These are phyloP conservation scores for Heterochromis multidens DNA, from an alignment of 2,113 vertebrate genomes.

Conservation along the genomic window DNA sequence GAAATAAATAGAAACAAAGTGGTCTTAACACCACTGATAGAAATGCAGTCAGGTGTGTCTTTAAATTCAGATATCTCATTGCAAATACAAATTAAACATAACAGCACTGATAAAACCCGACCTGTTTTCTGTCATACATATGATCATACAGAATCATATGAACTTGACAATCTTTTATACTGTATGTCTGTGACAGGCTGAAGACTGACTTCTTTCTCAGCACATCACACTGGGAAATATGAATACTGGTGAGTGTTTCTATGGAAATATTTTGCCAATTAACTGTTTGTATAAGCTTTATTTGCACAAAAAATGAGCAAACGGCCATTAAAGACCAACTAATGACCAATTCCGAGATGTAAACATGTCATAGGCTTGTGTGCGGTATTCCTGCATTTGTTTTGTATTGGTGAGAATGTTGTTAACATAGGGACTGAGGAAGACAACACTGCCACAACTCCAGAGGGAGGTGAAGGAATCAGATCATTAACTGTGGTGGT, in stretches of 20 bases:
- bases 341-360: background rate
- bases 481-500: conserved; percentile 23
- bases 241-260: conserved; percentile 32
- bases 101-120: background rate
- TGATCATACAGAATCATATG: background rate
- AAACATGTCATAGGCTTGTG: background rate
- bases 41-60: background rate
- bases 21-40: background rate
- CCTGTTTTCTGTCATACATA: background rate
- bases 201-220: background rate
- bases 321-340: too few species aligned
- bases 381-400: background rate
- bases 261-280: background rate
- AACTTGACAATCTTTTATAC: background rate
- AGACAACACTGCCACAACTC: background rate
- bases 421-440: background rate
- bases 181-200: background rate
- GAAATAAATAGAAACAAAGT: background rate
- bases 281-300: background rate
- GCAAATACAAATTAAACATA: background rate
- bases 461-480: background rate
- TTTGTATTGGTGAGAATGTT: background rate
- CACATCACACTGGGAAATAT: background rate
- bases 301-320: background rate
- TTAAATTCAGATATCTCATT: background rate